A percentile compares a stretch with the other conserved stretches of the same genome.
These are phyloP conservation scores for Upupa epops DNA, from an alignment of 2,113 vertebrate species.

Conservation along the genomic window DNA sequence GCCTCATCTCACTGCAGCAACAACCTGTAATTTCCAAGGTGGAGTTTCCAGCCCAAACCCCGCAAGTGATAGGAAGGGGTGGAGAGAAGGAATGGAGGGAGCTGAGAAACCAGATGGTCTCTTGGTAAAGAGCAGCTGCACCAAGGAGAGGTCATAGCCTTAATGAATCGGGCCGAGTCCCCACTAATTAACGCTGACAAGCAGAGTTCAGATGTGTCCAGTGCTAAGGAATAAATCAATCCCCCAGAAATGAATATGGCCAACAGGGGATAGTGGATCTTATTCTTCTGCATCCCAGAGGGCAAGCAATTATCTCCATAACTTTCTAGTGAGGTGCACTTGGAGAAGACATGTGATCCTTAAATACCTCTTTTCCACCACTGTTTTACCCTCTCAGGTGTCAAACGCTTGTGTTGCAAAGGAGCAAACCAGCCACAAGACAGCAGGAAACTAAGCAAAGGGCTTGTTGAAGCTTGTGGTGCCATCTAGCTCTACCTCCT, in stretches of 20 bases:
- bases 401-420: neutral
- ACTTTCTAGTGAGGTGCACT: neutral
- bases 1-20: neutral
- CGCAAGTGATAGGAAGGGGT: neutral
- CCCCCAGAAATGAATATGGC: neutral
- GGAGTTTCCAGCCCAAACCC: neutral
- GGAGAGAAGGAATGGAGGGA: neutral
- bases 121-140: conserved; percentile 70
- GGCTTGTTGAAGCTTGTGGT: neutral
- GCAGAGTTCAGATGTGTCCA: conserved; percentile 33
- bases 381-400: neutral
- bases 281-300: conserved; percentile 62
- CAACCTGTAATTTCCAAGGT: conserved; percentile 30
- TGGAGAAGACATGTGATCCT: neutral
- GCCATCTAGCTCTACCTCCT: neutral
- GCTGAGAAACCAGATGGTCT: conserved; percentile 67
- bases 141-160: neutral
- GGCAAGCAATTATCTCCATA: conserved; percentile 55
- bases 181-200: conserved; percentile 51
- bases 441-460: rapidly evolving
- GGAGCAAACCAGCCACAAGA: neutral
- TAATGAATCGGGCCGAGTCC: conserved; percentile 22
- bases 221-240: conserved; percentile 63
- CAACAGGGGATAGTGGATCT: neutral
- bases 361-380: neutral